Evolutionary conservation across 1,140 invertebrate genomes (phyloP), one percentile per base, ranked within the genome.

Genomic region (Lerema accius): DNA sequence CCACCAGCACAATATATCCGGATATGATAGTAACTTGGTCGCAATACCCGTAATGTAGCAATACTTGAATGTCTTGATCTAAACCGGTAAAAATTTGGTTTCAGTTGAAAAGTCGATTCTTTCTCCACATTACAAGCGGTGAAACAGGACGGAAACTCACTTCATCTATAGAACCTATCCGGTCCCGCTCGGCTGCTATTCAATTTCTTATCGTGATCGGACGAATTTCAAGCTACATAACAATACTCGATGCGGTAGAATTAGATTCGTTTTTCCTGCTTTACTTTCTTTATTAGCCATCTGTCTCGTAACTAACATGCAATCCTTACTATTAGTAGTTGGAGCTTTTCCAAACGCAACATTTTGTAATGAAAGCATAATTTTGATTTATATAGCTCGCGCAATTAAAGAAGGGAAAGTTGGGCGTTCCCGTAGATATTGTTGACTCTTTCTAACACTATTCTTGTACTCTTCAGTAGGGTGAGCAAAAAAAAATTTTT

Each of bases 161-260:
- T n/a, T 19, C 16, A 17, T 26, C 46, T 14, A 28, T 49, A 46
- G 43, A 46, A 10, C n/a, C 17, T 15, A 13, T 11, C 43, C 23
- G 10, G 45, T 28, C 19, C 19, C 10, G 43, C 7, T 23, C 45
- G 0, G 26, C 14, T 32, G 46, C 46, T 49, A 37, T 28, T 32
- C 46, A 49, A 49, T 49, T 49, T 49, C 46, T 49, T 49, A 49
- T 49, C 46, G 13, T 7, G 46, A 49, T 49, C 28, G 46, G 46
- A 49, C 46, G 23, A 49, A 28, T 9, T 32, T 49, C 46, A 49
- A 32, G 46, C 46, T 32, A 49, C 19, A 14, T 32, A 26, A 14
- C 7, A 49, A 26, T 49, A 28, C 26, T 15, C 9, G 5, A 13
- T 15, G 26, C 26, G 14, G 46, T 19, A 16, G 13, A 32, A 51